Evolutionary conservation across 2,113 vertebrate species (phyloP).

Genomic region (Nycticorax nycticorax): DNA sequence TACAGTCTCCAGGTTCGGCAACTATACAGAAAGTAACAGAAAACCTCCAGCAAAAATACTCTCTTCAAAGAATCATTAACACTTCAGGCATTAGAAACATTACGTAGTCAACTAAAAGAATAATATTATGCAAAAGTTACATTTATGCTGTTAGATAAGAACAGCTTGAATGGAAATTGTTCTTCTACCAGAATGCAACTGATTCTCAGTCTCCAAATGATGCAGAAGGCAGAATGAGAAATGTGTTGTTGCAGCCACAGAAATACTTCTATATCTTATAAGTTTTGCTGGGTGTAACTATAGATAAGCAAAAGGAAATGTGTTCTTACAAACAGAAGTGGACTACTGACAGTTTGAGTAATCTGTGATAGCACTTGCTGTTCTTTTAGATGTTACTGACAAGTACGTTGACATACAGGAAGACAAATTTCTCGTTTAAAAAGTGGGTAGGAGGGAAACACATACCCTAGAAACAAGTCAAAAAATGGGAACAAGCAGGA

Average conservation of each 20-base stretch:
- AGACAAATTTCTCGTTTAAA: background rate
- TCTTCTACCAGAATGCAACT: background rate
- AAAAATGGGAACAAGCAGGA: background rate
- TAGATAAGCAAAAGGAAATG: background rate
- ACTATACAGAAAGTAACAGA: background rate
- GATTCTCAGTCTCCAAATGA: background rate
- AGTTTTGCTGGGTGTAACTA: background rate
- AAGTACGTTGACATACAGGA: background rate
- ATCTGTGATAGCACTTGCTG: background rate
- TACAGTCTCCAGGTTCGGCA: background rate
- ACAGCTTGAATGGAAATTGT: background rate
- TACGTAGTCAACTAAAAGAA: background rate
- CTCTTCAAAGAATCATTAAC: background rate
- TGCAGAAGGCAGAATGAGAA: background rate
- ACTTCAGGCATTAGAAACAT: background rate
- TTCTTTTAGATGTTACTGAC: background rate
- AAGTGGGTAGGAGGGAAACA: accelerated
- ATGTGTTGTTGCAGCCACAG: background rate
- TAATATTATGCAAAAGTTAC: background rate
- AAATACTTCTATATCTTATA: background rate
- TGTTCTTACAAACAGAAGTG: background rate
- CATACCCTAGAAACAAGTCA: background rate
- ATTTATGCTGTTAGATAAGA: background rate
- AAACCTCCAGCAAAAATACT: background rate
- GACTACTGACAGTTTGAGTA: background rate